Conservation (phyloP, 1,140 invertebrate genomes). For the Brachionus koreanus region DNA sequence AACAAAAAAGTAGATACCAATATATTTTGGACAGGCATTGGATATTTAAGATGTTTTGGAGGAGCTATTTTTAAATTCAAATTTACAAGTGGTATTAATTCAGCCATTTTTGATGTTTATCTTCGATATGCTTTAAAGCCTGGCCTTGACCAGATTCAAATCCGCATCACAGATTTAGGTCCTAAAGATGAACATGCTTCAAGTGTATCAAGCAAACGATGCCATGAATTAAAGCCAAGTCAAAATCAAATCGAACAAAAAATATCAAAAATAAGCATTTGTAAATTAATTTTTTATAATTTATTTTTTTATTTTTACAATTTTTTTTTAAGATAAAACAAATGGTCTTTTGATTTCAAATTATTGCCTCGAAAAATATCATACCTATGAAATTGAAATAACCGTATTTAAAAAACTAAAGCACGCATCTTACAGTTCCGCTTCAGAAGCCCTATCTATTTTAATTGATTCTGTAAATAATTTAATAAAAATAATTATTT, state of each 20-base stretch:
- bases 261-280: background rate
- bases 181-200: background rate
- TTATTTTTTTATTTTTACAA: background rate
- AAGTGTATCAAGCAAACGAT: background rate
- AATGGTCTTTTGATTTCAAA: background rate
- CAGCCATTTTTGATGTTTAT: slow-evolving; percentile 82
- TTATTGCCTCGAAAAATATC: slow-evolving; percentile 26
- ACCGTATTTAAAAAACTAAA: background rate
- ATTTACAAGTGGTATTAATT: slow-evolving; percentile 80
- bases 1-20: background rate
- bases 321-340: slow-evolving; percentile 1
- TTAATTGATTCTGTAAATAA: slow-evolving; percentile 9
- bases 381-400: slow-evolving; percentile 22
- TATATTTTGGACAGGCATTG: background rate
- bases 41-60: slow-evolving; percentile 2
- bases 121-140: background rate
- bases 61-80: background rate
- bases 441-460: background rate
- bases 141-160: background rate
- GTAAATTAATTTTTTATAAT: background rate
- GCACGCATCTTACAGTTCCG: background rate
- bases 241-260: slow-evolving; percentile 1
- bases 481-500: background rate
- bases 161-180: background rate
- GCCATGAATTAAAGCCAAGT: background rate